These are phyloP conservation scores for Tragelaphus scriptus DNA, from an alignment of 2,113 vertebrate species.

Conservation along the genomic window DNA sequence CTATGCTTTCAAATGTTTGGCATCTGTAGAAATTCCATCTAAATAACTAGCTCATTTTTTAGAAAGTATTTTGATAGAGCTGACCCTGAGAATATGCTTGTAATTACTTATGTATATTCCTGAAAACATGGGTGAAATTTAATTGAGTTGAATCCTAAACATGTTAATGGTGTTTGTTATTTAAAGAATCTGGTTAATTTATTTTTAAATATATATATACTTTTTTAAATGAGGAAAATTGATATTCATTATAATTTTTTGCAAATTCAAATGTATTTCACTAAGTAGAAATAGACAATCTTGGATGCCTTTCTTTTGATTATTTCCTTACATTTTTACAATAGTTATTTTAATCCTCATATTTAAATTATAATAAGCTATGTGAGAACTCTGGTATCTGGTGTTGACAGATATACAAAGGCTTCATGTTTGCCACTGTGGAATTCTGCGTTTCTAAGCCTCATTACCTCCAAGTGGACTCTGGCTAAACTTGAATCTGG, in stretches of 20 bases:
- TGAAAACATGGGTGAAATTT: conserved; percentile 3
- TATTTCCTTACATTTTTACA: not conserved
- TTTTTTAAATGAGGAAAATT: not conserved
- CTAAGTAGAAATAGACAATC: not conserved
- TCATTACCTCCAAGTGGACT: not conserved
- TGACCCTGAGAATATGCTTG: not conserved
- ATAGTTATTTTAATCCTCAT: not conserved
- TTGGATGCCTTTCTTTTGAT: not conserved
- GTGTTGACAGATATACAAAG: not conserved
- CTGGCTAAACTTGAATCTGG: not conserved
- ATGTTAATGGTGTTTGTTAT: conserved; percentile 15
- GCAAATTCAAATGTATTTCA: not conserved
- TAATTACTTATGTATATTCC: not conserved
- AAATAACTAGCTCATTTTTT: not conserved
- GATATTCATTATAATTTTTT: not conserved
- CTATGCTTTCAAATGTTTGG: not conserved
- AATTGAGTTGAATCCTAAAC: conserved; percentile 1
- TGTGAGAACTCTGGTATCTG: not conserved
- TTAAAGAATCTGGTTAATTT: conserved; percentile 16
- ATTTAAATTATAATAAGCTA: not conserved
- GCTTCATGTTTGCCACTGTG: not conserved
- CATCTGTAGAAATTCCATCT: not conserved
- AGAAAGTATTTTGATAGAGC: not conserved
- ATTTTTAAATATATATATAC: conserved; percentile 27
- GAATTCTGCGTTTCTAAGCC: not conserved